A percentile compares a stretch with the other conserved stretches of the same genome.
Conservation (phyloP, 2,113 vertebrate species). For the Pedetes capensis region DNA sequence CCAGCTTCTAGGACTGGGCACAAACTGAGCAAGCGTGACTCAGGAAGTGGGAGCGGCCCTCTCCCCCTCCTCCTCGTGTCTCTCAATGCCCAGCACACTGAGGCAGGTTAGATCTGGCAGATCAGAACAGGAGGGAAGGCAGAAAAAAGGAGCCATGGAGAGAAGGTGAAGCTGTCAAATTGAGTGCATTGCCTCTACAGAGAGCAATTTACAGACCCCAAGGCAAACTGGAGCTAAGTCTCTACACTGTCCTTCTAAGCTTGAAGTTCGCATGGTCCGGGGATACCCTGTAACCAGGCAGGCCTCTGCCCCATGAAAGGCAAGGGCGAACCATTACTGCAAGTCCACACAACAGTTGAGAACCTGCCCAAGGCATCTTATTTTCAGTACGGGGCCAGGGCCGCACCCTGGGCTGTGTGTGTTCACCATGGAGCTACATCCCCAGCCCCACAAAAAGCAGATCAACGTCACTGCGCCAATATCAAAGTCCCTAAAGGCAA, state of each 20-base stretch:
- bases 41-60: no score
- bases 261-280: background rate
- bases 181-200: background rate
- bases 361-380: background rate
- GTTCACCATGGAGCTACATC: background rate
- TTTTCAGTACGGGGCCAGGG: no score
- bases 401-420: no score
- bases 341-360: background rate
- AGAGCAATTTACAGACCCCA: background rate
- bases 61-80: no score
- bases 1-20: no score
- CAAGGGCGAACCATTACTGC: background rate
- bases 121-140: background rate
- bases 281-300: background rate
- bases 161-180: background rate
- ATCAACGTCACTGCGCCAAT: background rate
- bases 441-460: background rate
- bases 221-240: background rate
- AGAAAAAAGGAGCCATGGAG: background rate
- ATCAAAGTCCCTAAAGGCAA: background rate
- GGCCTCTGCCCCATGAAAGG: fast-evolving
- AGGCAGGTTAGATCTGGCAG: background rate
- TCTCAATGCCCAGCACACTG: background rate
- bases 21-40: no score
- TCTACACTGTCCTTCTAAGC: background rate